Evolutionary conservation across 1,140 invertebrate genomes (phyloP), one percentile per base, ranked within the genome.

Genomic region (Drosophila suzukii): DNA sequence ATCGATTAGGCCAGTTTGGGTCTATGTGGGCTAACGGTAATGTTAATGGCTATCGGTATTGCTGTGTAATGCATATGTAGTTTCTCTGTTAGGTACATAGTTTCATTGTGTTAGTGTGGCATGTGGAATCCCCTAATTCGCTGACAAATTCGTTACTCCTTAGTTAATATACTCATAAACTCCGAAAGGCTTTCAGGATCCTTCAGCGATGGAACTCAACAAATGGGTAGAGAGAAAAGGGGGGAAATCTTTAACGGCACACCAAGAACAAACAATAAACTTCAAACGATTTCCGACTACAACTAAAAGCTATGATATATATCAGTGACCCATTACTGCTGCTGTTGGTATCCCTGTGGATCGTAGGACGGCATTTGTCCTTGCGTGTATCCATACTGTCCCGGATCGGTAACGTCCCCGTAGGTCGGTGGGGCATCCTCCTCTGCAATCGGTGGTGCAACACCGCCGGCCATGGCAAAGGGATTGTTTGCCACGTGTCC

Each of bases 401-500:
- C 50, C 17, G 49, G 56, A 12, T 72, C 50, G 38, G 57, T 47
- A 36, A 58, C 67, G 47, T 94, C 93, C 5, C 47, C 70, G 30
- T 79, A 83, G 17, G 59, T 20, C 0, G 95, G 95, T 82, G 95
- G 94, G 6, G 94, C 93, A 10, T 93, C 92, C 89, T 95, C 94
- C 61, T 93, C 92, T 13, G 83, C 88, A 50, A 93, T 93, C 27
- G 93, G 93, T 38, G 93, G 93, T 38, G 70, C 73, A 39, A 49
- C 39, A 43, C 54, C 39, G 39, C 59, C 81, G 60, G 70, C 78
- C 62, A 81, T 55, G 13, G 94, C 93, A 90, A 95, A 95, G 2
- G 95, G 95, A 90, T 95, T 95, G 70, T 94, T 94, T 53, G 94
- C 93, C 50, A 94, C 94, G 72, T 94, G 93, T 44, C 93, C 93